Percentiles rank a stretch among this genome's conserved stretches.
phyloP scores from a whole-genome alignment of 2,797 vertebrate species.

The Platyrinchus mystaceus region DNA sequence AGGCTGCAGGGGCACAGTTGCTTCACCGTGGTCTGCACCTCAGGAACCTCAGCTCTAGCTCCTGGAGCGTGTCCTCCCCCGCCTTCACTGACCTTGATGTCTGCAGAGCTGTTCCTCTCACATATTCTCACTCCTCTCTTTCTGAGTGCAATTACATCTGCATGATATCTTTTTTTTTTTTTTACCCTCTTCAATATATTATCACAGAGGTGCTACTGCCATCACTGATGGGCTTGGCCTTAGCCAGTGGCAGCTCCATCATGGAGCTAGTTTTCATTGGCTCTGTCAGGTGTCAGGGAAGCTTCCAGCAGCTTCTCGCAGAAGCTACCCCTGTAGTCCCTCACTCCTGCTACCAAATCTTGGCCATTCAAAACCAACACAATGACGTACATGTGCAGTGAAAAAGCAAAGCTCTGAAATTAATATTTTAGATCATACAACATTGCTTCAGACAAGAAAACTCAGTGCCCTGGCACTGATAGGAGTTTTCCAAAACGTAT shows the following conservation, averaged over 20 bases:
- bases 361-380: not conserved
- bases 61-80: not conserved
- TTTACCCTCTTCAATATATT: not conserved
- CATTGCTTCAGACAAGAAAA: not conserved
- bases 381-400: not conserved
- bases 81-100: not conserved
- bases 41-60: accelerated
- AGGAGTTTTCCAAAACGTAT: not conserved
- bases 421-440: not conserved
- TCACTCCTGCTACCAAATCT: not conserved
- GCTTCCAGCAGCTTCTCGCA: not conserved
- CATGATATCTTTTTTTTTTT: not conserved
- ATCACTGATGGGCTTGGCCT: accelerated
- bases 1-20: not conserved
- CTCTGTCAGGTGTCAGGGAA: not conserved
- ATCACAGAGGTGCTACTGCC: not conserved
- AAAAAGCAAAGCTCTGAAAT: not conserved
- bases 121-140: not conserved
- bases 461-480: not conserved
- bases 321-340: not conserved
- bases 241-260: not conserved
- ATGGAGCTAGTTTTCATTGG: not conserved
- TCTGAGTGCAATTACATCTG: not conserved
- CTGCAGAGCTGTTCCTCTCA: not conserved
- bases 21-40: not conserved